Evolutionary conservation across 2,797 vertebrate genomes (phyloP).

Genomic region (Chromis chromis): DNA sequence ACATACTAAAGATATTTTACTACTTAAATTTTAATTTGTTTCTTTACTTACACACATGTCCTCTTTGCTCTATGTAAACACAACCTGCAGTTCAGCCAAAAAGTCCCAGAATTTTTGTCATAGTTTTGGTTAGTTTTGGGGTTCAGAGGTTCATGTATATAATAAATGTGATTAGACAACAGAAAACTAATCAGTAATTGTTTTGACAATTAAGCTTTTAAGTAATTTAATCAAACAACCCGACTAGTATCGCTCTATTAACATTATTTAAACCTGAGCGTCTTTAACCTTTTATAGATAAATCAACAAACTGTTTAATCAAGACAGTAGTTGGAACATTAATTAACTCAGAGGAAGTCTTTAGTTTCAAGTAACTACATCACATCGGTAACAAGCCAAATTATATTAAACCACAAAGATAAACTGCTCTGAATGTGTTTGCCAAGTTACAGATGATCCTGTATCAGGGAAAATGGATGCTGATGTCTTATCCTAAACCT

Average conservation of each 20-base stretch:
- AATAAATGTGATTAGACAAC: too few species aligned
- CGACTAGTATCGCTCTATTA: background rate
- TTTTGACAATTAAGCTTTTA: background rate
- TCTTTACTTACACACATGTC: too few species aligned
- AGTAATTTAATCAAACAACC: too few species aligned
- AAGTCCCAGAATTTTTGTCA: too few species aligned
- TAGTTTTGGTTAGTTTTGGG: too few species aligned
- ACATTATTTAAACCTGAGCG: background rate
- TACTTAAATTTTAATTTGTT: too few species aligned
- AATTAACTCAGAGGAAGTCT: background rate
- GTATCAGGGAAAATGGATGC: conserved; percentile 18
- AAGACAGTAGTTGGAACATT: background rate
- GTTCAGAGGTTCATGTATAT: too few species aligned
- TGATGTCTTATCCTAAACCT: conserved; percentile 64
- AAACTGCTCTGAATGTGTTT: conserved; percentile 41
- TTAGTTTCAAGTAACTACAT: background rate
- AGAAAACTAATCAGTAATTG: background rate
- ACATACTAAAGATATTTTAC: too few species aligned
- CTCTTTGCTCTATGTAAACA: too few species aligned
- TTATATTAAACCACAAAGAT: background rate
- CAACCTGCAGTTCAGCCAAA: too few species aligned
- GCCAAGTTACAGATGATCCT: conserved; percentile 14
- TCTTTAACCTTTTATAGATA: background rate
- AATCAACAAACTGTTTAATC: background rate
- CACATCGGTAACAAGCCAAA: background rate